Conservation (phyloP, 2,888 invertebrate species). For the Scaptomyza tumidula region DNA sequence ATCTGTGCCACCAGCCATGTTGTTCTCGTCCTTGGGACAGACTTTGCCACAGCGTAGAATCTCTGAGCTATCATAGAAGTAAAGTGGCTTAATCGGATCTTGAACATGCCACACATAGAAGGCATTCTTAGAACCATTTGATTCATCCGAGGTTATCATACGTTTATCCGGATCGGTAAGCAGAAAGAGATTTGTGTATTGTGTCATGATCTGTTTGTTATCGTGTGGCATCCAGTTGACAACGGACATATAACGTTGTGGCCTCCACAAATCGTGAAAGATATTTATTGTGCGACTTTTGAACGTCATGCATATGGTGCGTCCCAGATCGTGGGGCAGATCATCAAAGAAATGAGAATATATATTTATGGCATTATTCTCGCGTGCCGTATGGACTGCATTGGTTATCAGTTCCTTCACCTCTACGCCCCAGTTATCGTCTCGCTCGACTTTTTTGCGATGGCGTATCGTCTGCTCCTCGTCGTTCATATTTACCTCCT, state of each 20-base stretch:
- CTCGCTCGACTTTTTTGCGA: conserved; percentile 91
- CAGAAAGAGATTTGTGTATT: conserved; percentile 61
- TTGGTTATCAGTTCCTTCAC: conserved; percentile 82
- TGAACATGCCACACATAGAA: conserved; percentile 80
- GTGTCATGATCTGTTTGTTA: conserved; percentile 63
- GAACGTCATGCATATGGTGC: conserved; percentile 86
- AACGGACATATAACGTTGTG: conserved; percentile 85
- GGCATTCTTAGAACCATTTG: conserved; percentile 55
- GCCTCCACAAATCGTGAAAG: conserved; percentile 87
- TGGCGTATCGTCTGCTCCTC: conserved; percentile 90
- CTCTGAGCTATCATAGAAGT: conserved; percentile 89
- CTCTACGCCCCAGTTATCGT: conserved; percentile 89
- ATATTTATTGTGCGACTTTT: conserved; percentile 88
- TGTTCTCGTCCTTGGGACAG: conserved; percentile 93
- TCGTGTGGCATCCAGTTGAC: conserved; percentile 89
- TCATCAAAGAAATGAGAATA: conserved; percentile 90
- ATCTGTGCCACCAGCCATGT: conserved; percentile 89
- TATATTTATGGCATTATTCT: conserved; percentile 92
- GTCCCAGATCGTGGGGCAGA: conserved; percentile 83
- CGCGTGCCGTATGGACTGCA: conserved; percentile 79
- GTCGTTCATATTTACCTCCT: conserved; percentile 88
- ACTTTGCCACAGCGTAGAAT: conserved; percentile 91
- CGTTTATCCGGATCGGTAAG: conserved; percentile 11
- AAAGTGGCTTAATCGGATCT: conserved; percentile 87
- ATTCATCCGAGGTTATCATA: conserved; percentile 25